These are phyloP conservation scores for Macrosoma leucophasiata DNA, from an alignment of 2,888 invertebrate species.

Conservation along the genomic window DNA sequence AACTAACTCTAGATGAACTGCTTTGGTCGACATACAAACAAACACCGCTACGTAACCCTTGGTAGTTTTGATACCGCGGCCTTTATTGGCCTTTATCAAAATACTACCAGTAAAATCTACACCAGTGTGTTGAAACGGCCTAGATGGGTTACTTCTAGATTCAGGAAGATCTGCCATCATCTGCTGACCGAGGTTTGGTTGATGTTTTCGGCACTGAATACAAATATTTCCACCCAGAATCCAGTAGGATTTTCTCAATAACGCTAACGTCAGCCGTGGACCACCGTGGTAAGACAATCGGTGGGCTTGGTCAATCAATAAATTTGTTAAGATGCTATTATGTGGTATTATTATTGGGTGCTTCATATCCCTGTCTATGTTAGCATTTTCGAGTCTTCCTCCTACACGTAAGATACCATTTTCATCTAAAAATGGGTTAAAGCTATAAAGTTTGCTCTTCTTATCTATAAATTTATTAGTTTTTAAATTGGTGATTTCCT, in stretches of 20 bases:
- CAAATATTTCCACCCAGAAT: constrained; percentile 15
- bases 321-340: constrained; percentile 12
- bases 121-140: constrained; percentile 24
- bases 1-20: constrained; percentile 30
- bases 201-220: constrained; percentile 15
- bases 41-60: constrained; percentile 28
- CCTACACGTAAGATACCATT: constrained; percentile 13
- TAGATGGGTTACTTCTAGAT: too few species aligned
- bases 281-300: constrained; percentile 22
- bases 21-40: constrained; percentile 27
- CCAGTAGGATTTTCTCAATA: constrained; percentile 20
- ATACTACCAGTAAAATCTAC: constrained; percentile 24
- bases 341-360: constrained; percentile 14
- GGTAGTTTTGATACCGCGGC: constrained; percentile 17
- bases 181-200: constrained; percentile 13
- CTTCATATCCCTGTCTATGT: constrained; percentile 4
- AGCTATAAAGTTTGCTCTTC: constrained; percentile 10
- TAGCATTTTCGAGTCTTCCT: constrained; percentile 12
- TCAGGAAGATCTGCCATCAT: constrained; percentile 25
- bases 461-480: neutral
- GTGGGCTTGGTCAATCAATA: constrained; percentile 21
- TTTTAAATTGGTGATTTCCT: constrained; percentile 5
- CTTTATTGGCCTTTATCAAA: constrained; percentile 19
- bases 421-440: constrained; percentile 12
- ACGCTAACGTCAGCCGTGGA: constrained; percentile 14